These are phyloP conservation scores for Labrus mixtus DNA, from an alignment of 2,113 vertebrate genomes.

Conservation along the genomic window DNA sequence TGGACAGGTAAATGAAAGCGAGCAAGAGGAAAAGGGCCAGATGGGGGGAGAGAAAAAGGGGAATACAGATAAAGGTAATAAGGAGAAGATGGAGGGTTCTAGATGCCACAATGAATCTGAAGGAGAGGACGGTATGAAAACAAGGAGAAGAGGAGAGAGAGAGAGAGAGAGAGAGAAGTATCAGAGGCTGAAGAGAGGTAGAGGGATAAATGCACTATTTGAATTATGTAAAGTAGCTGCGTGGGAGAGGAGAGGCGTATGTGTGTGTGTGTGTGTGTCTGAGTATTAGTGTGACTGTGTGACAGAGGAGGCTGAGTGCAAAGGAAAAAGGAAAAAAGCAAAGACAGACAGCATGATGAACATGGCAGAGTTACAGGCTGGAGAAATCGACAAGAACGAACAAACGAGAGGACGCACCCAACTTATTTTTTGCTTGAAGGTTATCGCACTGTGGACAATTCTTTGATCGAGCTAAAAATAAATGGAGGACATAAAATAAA, in stretches of 20 bases:
- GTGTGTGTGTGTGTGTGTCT: conserved; percentile 51
- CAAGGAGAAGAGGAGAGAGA: conserved; percentile 35
- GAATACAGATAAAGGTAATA: conserved; percentile 55
- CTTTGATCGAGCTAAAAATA: not conserved
- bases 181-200: conserved; percentile 57
- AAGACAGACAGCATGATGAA: conserved; percentile 30
- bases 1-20: conserved; percentile 67
- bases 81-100: conserved; percentile 58
- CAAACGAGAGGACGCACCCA: conserved; percentile 1
- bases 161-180: conserved; percentile 33
- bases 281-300: conserved; percentile 52
- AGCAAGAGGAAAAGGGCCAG: conserved; percentile 16
- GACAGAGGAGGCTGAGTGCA: conserved; percentile 49
- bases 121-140: conserved; percentile 21
- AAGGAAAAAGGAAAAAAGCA: conserved; percentile 40
- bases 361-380: conserved; percentile 15
- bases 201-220: conserved; percentile 78
- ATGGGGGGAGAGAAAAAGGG: conserved; percentile 42
- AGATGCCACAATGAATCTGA: conserved; percentile 27
- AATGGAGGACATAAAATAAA: too few species aligned
- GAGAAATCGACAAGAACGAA: conserved; percentile 3
- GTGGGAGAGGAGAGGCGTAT: conserved; percentile 77
- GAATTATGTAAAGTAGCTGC: conserved; percentile 83
- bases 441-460: not conserved
- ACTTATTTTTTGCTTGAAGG: not conserved